A percentile compares a stretch with the other conserved stretches of the same genome.
These are phyloP conservation scores for Lepidonotus clava DNA, from an alignment of 2,888 invertebrate species.

Conservation along the genomic window DNA sequence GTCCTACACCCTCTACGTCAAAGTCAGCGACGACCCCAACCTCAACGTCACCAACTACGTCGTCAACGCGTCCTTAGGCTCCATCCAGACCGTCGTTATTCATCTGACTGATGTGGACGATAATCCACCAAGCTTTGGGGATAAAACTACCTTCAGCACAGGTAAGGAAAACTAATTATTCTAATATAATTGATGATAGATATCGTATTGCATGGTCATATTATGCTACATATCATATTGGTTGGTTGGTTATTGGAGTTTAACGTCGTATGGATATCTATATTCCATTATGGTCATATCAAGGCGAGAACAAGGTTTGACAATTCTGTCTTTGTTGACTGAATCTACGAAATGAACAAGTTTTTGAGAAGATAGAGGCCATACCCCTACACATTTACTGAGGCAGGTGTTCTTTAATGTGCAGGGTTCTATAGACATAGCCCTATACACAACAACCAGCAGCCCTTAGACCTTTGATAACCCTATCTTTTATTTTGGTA, in stretches of 20 bases:
- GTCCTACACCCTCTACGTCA: neutral
- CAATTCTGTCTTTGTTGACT: too few species aligned
- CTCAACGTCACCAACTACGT: neutral
- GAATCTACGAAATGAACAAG: too few species aligned
- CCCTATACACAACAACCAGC: too few species aligned
- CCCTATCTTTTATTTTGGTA: too few species aligned
- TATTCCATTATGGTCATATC: neutral
- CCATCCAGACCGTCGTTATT: neutral
- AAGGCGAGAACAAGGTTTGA: too few species aligned
- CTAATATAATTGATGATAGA: neutral
- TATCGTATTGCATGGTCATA: neutral
- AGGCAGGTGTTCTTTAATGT: too few species aligned
- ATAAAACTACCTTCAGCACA: neutral
- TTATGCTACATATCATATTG: neutral
- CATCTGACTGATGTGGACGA: neutral
- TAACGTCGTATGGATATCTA: neutral
- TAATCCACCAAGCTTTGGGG: conserved; percentile 15
- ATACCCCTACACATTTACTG: too few species aligned
- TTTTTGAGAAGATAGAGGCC: too few species aligned
- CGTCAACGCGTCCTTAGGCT: neutral
- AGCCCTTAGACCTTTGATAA: too few species aligned
- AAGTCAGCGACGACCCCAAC: neutral
- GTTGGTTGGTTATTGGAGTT: too few species aligned
- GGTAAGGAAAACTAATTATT: neutral
- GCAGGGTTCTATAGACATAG: too few species aligned